These are phyloP conservation scores for Rhipidura dahli DNA, from an alignment of 2,113 vertebrate species.

Conservation along the genomic window DNA sequence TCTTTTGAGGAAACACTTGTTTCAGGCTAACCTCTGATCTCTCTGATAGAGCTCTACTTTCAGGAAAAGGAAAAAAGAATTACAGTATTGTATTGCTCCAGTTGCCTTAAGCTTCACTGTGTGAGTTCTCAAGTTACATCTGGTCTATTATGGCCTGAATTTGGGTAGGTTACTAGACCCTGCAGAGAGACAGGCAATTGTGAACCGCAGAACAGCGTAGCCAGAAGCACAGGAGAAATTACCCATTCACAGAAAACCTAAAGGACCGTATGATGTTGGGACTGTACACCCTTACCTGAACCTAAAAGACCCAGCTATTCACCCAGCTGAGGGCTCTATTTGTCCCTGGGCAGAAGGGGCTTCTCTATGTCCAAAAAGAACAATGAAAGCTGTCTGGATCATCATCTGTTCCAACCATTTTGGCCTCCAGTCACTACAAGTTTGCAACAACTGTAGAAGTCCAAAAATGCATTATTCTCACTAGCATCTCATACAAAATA, in stretches of 20 bases:
- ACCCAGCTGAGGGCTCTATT: background rate
- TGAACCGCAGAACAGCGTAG: background rate
- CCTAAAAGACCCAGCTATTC: background rate
- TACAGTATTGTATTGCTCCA: background rate
- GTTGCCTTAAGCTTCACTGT: background rate
- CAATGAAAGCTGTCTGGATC: background rate
- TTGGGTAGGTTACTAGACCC: too few relatives aligned
- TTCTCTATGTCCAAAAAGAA: background rate
- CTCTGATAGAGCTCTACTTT: background rate
- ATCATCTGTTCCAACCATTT: background rate
- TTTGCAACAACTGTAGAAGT: background rate
- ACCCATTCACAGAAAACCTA: background rate
- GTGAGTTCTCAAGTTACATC: background rate
- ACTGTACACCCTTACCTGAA: background rate
- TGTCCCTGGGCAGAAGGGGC: background rate
- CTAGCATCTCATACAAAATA: background rate
- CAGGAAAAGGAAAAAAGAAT: background rate
- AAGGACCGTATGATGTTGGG: background rate
- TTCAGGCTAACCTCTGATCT: constrained; percentile 8
- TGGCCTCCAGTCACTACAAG: background rate
- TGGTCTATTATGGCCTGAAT: background rate
- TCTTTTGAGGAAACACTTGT: background rate
- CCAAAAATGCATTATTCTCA: background rate
- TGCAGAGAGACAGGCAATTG: background rate
- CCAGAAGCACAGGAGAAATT: background rate